Conservation (phyloP, 2,797 vertebrate species). For the Notolepis coatsorum region DNA sequence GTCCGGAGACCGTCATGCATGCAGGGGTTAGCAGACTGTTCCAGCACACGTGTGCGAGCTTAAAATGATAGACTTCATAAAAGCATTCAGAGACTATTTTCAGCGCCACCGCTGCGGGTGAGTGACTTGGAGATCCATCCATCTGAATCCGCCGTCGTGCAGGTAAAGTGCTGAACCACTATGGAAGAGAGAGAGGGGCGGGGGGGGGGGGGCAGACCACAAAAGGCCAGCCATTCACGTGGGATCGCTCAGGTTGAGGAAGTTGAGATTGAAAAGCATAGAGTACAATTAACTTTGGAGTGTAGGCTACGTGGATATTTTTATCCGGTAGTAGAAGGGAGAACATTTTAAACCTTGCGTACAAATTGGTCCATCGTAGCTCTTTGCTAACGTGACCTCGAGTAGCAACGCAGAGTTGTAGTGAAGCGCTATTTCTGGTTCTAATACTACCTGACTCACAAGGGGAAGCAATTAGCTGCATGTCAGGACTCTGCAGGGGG, state of each 20-base stretch:
- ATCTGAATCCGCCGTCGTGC: constrained; percentile 2
- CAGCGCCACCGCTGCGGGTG: constrained; percentile 17
- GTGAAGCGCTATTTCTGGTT: background rate
- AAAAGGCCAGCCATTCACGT: background rate
- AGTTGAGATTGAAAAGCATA: background rate
- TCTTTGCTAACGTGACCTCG: background rate
- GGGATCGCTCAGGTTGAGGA: background rate
- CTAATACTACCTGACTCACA: background rate
- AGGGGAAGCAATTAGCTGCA: background rate
- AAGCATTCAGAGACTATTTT: constrained; percentile 32
- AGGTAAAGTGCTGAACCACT: constrained; percentile 40
- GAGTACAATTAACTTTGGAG: background rate
- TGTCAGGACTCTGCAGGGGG: background rate
- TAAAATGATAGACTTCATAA: background rate
- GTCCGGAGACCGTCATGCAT: background rate
- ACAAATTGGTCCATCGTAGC: constrained; percentile 1
- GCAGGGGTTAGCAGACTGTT: background rate
- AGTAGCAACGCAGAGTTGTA: background rate
- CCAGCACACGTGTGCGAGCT: background rate
- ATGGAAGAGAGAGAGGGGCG: background rate
- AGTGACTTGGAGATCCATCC: constrained; percentile 26
- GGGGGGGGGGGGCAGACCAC: constrained; percentile 11
- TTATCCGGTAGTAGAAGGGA: background rate
- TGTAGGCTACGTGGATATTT: constrained; percentile 35
- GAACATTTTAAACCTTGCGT: background rate